phyloP scores from a whole-genome alignment of 2,888 invertebrate genomes.

The Apantesis nais region DNA sequence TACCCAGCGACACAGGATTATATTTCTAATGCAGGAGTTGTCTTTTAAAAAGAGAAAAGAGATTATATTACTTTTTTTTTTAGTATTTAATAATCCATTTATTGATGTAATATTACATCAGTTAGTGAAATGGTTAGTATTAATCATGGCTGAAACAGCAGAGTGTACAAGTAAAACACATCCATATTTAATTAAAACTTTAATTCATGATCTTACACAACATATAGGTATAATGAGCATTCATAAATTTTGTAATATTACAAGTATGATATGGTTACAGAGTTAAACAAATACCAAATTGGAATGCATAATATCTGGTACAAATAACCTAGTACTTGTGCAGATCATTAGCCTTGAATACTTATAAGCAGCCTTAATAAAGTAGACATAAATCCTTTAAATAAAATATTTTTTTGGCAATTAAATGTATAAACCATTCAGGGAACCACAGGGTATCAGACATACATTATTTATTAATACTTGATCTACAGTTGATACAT shows the following conservation, averaged over 20 bases:
- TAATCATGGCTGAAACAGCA: background rate
- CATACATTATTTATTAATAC: constrained; percentile 54
- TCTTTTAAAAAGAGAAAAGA: too few species aligned
- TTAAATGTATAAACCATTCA: constrained; percentile 58
- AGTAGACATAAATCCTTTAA: constrained; percentile 69
- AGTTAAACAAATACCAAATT: constrained; percentile 71
- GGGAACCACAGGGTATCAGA: constrained; percentile 51
- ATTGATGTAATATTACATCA: background rate
- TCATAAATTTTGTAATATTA: constrained; percentile 73
- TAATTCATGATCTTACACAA: constrained; percentile 85
- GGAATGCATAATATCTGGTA: constrained; percentile 78
- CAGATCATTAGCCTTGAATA: constrained; percentile 75
- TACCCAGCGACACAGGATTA: too few species aligned
- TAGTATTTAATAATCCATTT: too few species aligned
- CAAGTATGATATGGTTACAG: constrained; percentile 77
- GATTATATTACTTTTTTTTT: too few species aligned
- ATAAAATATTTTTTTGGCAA: constrained; percentile 73
- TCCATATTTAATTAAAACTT: constrained; percentile 60
- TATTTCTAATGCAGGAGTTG: too few species aligned
- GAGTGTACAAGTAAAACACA: constrained; percentile 26
- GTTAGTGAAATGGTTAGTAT: background rate
- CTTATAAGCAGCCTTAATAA: constrained; percentile 77
- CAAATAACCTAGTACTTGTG: constrained; percentile 72
- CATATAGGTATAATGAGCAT: constrained; percentile 81
- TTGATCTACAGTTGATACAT: constrained; percentile 69